Evolutionary conservation across 2,113 vertebrate genomes (phyloP).

Genomic region (Hypomesus transpacificus): DNA sequence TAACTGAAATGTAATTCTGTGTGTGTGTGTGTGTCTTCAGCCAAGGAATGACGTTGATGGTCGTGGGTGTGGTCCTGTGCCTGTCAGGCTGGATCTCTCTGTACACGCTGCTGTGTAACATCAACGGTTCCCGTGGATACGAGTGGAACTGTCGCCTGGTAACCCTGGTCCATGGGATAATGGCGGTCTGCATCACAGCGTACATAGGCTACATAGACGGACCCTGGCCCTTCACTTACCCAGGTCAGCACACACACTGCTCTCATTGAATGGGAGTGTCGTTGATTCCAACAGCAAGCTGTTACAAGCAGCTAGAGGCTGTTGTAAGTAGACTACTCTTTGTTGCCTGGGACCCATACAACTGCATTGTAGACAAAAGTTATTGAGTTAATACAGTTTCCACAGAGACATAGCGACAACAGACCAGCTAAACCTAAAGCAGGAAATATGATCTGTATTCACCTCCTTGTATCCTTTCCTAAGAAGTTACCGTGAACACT

Average conservation of each 20-base stretch:
- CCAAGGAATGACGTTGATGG: slow-evolving; percentile 75
- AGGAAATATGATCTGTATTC: no score
- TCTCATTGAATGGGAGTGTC: no score
- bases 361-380: no score
- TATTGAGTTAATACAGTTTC: no score
- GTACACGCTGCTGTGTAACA: slow-evolving; percentile 79
- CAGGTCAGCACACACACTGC: slow-evolving; percentile 71
- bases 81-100: slow-evolving; percentile 82
- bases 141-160: slow-evolving; percentile 98
- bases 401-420: no score
- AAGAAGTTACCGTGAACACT: no score
- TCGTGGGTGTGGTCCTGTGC: slow-evolving; percentile 75
- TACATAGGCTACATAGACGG: slow-evolving; percentile 95
- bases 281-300: no score
- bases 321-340: no score
- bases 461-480: no score
- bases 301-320: no score
- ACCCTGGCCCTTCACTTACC: slow-evolving; percentile 90
- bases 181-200: slow-evolving; percentile 83
- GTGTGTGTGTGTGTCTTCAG: slow-evolving; percentile 21
- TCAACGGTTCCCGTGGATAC: slow-evolving; percentile 72
- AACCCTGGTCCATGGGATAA: slow-evolving; percentile 86
- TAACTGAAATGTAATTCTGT: not conserved
- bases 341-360: no score
- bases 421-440: no score